Percentiles rank a stretch among this genome's conserved stretches.
phyloP scores from a whole-genome alignment of 1,140 invertebrate genomes.

The Pseudomyrmex pallidus region DNA sequence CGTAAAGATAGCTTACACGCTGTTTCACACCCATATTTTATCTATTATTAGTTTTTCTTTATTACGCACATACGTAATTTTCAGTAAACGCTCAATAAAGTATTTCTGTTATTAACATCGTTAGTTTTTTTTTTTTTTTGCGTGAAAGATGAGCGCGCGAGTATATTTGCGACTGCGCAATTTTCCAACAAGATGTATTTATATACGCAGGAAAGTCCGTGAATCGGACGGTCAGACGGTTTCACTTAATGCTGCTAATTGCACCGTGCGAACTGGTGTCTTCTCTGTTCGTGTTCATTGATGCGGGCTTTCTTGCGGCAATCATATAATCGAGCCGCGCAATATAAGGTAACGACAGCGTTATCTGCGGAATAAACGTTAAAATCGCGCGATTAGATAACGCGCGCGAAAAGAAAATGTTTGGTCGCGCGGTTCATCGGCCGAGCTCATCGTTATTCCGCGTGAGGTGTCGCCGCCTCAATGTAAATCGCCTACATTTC shows the following conservation, averaged over 20 bases:
- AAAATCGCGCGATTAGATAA: conserved; percentile 23
- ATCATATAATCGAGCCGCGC: conserved; percentile 21
- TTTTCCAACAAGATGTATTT: neutral
- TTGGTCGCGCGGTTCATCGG: conserved; percentile 4
- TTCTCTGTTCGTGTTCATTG: neutral
- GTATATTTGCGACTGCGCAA: neutral
- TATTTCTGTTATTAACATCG: no score
- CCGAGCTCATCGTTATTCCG: neutral
- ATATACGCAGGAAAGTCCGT: neutral
- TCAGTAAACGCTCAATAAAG: no score
- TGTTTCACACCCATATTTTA: no score
- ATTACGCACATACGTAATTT: no score
- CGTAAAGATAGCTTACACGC: no score
- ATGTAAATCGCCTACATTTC: no score
- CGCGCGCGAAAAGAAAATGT: neutral
- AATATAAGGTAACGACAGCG: conserved; percentile 18
- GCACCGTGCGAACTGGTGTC: neutral
- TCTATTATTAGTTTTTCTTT: no score
- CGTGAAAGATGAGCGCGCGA: neutral
- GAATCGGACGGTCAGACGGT: neutral
- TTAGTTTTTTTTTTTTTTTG: no score
- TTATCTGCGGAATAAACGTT: neutral
- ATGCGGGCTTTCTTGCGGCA: neutral
- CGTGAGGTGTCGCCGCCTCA: neutral
- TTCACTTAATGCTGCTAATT: conserved; percentile 1